These are phyloP conservation scores for Diachasma alloeum DNA, from an alignment of 1,140 invertebrate species.

Conservation along the genomic window DNA sequence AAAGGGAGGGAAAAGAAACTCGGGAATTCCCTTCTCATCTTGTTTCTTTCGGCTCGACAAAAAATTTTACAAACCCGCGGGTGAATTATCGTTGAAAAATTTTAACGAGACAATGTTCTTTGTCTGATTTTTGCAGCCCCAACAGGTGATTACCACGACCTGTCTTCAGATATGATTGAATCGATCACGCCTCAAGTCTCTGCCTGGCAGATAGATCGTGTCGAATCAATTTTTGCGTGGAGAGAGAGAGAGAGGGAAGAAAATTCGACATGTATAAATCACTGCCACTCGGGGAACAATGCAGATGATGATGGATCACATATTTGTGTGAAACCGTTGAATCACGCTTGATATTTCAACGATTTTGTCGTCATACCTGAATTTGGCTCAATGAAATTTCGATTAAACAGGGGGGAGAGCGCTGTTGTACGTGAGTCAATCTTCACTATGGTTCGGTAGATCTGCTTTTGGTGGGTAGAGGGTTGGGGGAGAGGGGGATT, in stretches of 20 bases:
- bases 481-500: constrained; percentile 38
- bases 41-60: neutral
- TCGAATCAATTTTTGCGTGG: neutral
- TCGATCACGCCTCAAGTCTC: neutral
- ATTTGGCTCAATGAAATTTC: constrained; percentile 16
- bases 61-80: neutral
- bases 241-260: neutral
- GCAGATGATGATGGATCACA: constrained; percentile 12
- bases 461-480: constrained; percentile 34
- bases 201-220: neutral
- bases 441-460: constrained; percentile 30
- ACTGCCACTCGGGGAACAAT: neutral
- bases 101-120: neutral
- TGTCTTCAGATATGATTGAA: neutral
- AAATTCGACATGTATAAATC: neutral
- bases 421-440: constrained; percentile 1
- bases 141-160: neutral
- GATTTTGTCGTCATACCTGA: constrained; percentile 5
- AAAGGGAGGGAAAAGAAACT: neutral
- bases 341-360: neutral
- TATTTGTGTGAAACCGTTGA: neutral
- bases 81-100: neutral
- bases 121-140: neutral
- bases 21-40: neutral
- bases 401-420: neutral